Percentiles rank a stretch among this genome's conserved stretches.
These are phyloP conservation scores for Thalassaphorura encarpata DNA, from an alignment of 1,140 invertebrate species.

Conservation along the genomic window DNA sequence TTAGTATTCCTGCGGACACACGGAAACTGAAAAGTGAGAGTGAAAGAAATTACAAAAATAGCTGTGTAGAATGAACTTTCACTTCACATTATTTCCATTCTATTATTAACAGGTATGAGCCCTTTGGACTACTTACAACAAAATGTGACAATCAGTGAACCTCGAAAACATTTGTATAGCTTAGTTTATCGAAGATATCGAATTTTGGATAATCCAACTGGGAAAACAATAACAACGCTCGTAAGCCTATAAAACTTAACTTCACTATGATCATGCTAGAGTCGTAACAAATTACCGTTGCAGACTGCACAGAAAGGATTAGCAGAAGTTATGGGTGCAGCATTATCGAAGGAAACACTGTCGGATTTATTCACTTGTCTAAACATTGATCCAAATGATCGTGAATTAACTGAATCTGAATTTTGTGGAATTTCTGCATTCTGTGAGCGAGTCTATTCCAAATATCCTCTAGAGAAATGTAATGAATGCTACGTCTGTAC, in stretches of 20 bases:
- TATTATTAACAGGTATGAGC: constrained; percentile 9
- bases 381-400: not conserved
- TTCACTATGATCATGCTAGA: not conserved
- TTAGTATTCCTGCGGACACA: constrained; percentile 18
- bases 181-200: constrained; percentile 23
- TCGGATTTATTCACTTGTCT: constrained; percentile 2
- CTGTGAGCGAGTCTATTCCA: constrained; percentile 20
- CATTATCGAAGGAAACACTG: constrained; percentile 7
- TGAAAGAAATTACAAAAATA: not conserved
- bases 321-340: constrained; percentile 19
- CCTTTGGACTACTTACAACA: constrained; percentile 21
- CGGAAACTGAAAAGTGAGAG: constrained; percentile 10
- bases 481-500: constrained; percentile 15
- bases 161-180: constrained; percentile 21
- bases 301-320: constrained; percentile 16
- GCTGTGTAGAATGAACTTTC: not conserved
- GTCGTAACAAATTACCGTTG: not conserved
- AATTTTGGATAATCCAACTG: constrained; percentile 24
- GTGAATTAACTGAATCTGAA: constrained; percentile 4
- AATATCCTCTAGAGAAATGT: constrained; percentile 19
- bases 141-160: constrained; percentile 17
- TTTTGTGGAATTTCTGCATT: constrained; percentile 24
- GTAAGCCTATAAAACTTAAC: constrained; percentile 4
- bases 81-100: not conserved
- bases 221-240: constrained; percentile 15